Evolutionary conservation across 2,888 invertebrate species (phyloP).

Genomic region (Lathronympha strigana): DNA sequence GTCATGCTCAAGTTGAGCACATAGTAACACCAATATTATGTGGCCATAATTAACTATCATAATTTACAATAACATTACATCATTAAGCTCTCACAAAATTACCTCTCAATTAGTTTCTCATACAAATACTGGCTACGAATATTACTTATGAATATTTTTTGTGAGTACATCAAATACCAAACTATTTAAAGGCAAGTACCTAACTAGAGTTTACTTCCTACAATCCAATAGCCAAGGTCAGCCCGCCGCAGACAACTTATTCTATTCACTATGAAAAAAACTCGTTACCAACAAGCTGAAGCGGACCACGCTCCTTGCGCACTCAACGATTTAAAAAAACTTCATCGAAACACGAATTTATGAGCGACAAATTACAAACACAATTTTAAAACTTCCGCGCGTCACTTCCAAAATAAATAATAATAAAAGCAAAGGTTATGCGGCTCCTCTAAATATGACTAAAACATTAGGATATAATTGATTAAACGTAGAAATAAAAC

Average conservation of each 20-base stretch:
- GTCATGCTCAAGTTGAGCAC: background rate
- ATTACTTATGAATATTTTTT: conserved; percentile 77
- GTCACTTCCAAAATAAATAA: conserved; percentile 61
- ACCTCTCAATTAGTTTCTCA: conserved; percentile 41
- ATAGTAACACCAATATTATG: conserved; percentile 9
- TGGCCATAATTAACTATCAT: conserved; percentile 22
- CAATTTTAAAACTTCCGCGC: conserved; percentile 77
- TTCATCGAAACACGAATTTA: conserved; percentile 28
- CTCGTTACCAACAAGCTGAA: conserved; percentile 67
- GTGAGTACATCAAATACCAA: conserved; percentile 82
- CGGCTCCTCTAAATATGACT: conserved; percentile 49
- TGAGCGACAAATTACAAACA: conserved; percentile 45
- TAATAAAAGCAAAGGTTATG: conserved; percentile 70
- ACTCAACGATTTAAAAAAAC: conserved; percentile 36
- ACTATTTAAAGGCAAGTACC: conserved; percentile 81
- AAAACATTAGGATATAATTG: conserved; percentile 25
- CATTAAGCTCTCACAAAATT: conserved; percentile 37
- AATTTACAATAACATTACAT: conserved; percentile 30
- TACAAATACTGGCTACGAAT: conserved; percentile 53
- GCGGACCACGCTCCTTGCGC: conserved; percentile 48
- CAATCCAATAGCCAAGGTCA: conserved; percentile 84
- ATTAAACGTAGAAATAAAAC: conserved; percentile 28
- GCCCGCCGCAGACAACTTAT: conserved; percentile 76
- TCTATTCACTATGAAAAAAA: conserved; percentile 77
- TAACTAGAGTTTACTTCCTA: conserved; percentile 81